Evolutionary conservation across 2,113 vertebrate genomes (phyloP), one percentile per base, ranked within the genome.

Genomic region (Myiozetetes cayanensis): DNA sequence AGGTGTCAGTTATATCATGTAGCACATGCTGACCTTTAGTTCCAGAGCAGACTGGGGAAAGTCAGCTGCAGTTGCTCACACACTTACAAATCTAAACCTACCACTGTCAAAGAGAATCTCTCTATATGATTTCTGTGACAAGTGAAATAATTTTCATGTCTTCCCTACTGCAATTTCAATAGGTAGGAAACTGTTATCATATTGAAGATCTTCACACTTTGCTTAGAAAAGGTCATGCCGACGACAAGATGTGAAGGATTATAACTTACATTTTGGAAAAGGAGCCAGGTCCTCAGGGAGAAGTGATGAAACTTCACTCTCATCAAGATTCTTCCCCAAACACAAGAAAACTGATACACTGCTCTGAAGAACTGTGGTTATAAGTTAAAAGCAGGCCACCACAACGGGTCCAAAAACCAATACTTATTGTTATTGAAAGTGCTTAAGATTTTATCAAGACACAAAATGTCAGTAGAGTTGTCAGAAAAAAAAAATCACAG

Each of bases 151-250:
- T 90, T 90, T 90, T 71, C 30, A 47, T 61, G 16, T 25, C 62
- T 79, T 91, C 24, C 19, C 5, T 23, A 24, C 28, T 49, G 24
- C 30, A 82, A 44, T 93, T 92, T 93, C 70, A 50, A 74, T 67
- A 86, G 56, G 27, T 82, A 46, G 47, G 43, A 81, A 92, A 75
- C 20, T 39, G 27, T 86, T 94, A 91, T 76, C 49, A 16, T 80
- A 56, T 17, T 79, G 28, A n/a, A 90, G 63, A 90, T 85, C 58
- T 82, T 95, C 82, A 80, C 35, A 74, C 92, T 96, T 93, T 96
- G 15, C 55, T 82, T 46, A 52, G 58, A 67, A 89, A 90, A 91
- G 3, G 11, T 92, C 65, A 70, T 93, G 27, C n/a, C 23, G 70
- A 58, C 19, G 61, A 73, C 61, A 85, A 78, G 11, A 28, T 89